phyloP scores from a whole-genome alignment of 1,140 invertebrate genomes.

The Dreissena rostriformis region DNA sequence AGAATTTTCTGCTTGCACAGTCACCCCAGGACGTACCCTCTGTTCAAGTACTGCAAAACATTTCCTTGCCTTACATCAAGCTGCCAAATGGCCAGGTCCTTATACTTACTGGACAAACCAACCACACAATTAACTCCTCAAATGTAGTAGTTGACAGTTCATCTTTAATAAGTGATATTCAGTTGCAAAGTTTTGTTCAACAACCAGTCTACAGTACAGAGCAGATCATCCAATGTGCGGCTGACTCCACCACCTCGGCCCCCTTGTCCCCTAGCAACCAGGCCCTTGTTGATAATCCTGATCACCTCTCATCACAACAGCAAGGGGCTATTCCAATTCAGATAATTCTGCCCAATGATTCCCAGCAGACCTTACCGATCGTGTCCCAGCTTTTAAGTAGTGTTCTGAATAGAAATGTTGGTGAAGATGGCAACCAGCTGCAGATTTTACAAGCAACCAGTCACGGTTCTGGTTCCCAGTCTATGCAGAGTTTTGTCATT shows the following conservation, averaged over 20 bases:
- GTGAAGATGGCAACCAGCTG: constrained; percentile 1
- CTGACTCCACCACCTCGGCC: constrained; percentile 35
- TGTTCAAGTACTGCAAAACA: constrained; percentile 47
- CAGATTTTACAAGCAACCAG: constrained; percentile 16
- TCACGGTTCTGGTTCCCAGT: constrained; percentile 15
- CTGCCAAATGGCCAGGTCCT: constrained; percentile 53
- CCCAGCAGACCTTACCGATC: constrained; percentile 42
- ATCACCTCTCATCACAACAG: constrained; percentile 6
- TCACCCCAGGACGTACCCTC: constrained; percentile 45
- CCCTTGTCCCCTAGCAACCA: not conserved
- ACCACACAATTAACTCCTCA: constrained; percentile 16
- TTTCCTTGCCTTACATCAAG: constrained; percentile 42
- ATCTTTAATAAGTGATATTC: not conserved
- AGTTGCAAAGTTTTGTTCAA: constrained; percentile 5
- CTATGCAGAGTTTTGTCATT: constrained; percentile 48
- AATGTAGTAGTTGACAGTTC: constrained; percentile 7
- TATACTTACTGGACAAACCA: constrained; percentile 44
- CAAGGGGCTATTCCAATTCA: constrained; percentile 51
- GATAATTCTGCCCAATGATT: constrained; percentile 53
- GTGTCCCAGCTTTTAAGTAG: constrained; percentile 49
- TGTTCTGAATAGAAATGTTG: constrained; percentile 23
- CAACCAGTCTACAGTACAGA: constrained; percentile 9
- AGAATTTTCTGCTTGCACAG: constrained; percentile 9
- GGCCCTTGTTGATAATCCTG: not conserved
- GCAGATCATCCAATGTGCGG: constrained; percentile 47